Conservation (phyloP, 1,140 invertebrate genomes). For the Hylyphantes graminicola region DNA sequence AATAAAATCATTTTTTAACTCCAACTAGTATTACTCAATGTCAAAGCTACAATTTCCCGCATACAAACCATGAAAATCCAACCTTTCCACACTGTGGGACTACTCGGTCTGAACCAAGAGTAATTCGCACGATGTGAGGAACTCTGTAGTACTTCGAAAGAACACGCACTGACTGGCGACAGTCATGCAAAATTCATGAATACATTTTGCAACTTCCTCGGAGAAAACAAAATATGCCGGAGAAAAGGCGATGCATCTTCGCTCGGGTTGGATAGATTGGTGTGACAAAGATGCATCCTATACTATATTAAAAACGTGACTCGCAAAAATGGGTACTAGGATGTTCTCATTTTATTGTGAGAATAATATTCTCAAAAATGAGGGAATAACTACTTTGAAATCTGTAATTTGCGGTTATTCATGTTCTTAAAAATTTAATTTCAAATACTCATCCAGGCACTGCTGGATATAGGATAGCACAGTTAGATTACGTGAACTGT, state of each 20-base stretch:
- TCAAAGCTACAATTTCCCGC: slow-evolving; percentile 32
- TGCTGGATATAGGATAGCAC: too few relatives aligned
- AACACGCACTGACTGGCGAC: slow-evolving; percentile 10
- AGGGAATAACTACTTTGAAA: too few relatives aligned
- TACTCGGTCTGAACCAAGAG: not conserved
- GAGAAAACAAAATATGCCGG: slow-evolving; percentile 43
- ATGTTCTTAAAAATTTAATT: too few relatives aligned
- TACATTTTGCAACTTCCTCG: slow-evolving; percentile 36
- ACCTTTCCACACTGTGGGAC: not conserved
- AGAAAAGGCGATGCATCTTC: slow-evolving; percentile 28
- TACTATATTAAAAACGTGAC: too few relatives aligned
- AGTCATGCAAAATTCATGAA: slow-evolving; percentile 56
- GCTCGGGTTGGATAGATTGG: not conserved
- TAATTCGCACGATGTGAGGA: slow-evolving; percentile 24
- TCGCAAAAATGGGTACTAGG: too few relatives aligned
- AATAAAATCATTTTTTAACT: too few relatives aligned
- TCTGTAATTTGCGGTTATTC: too few relatives aligned
- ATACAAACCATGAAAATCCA: not conserved
- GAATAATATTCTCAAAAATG: too few relatives aligned
- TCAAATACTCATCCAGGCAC: too few relatives aligned
- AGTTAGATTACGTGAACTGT: too few relatives aligned
- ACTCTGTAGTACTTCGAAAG: slow-evolving; percentile 18
- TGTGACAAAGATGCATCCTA: too few relatives aligned
- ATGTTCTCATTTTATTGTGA: too few relatives aligned
- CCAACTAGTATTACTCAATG: not conserved